Evolutionary conservation across 2,113 vertebrate genomes (phyloP), one percentile per base, ranked within the genome.

Genomic region (Halichoerus grypus): DNA sequence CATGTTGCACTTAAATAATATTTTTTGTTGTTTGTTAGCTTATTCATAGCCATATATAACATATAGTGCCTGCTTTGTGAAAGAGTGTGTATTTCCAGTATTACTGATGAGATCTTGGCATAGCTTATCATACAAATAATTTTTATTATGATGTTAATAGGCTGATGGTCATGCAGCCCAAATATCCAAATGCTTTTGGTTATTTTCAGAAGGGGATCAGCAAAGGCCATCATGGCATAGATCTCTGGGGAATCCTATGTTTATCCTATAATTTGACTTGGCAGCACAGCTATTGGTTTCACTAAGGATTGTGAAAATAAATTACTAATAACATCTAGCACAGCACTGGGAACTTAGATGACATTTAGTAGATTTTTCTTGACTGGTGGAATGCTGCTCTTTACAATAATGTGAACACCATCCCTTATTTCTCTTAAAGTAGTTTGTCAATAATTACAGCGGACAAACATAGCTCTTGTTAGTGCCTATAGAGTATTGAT

Each of bases 61-160:
- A 88, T 91, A 63, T 0, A 83, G 15, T 92, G 33, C 51, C 36
- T 91, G 4, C 36, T 93, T 81, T 91, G 57, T 86, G 61, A 77
- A 91, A 59, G 36, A 88, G 4, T 69, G 13, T 89, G 4, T 80
- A 61, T 92, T 92, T 88, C 71, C 15, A 51, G 63, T 61, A 85
- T 59, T 55, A 59, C 86, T 86, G 89, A 89, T 93, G 46, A 87
- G 59, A 59, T 96, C 83, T 46, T 83, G 69, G 53, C 33, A 77
- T 69, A 90, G 36, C 31, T 76, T 95, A 77, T 83, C 13, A 96
- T n/a, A 80, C 57, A 79, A 91, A 88, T 71, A 51, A 51, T 91
- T 88, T 96, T 90, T 96, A 61, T 81, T 91, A 76, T 69, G 36
- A 59, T 79, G 5, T 71, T 90, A 87, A 77, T 93, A 95, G 42